Evolutionary conservation across 2,888 invertebrate genomes (phyloP).

Genomic region (Acleris holmiana): DNA sequence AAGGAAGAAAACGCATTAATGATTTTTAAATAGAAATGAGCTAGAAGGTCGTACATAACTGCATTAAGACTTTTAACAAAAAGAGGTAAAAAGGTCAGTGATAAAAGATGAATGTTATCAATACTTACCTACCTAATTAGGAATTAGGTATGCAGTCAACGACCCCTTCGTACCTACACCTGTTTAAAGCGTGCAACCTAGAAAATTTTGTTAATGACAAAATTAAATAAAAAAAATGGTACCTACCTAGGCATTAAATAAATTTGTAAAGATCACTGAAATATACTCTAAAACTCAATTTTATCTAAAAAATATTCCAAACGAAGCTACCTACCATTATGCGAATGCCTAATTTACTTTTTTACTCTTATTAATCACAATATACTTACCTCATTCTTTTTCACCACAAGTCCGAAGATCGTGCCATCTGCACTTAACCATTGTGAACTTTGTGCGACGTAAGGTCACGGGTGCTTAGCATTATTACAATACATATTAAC

Average conservation of each 20-base stretch:
- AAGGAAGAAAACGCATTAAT: slow-evolving; percentile 2
- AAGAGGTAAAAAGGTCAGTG: background rate
- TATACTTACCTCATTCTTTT: background rate
- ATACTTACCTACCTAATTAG: background rate
- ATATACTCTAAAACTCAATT: too few relatives aligned
- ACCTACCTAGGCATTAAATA: too few relatives aligned
- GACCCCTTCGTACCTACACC: too few relatives aligned
- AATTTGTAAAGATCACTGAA: too few relatives aligned
- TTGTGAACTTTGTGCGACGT: slow-evolving; percentile 77
- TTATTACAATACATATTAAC: slow-evolving; percentile 79
- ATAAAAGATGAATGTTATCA: background rate
- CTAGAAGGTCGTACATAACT: background rate
- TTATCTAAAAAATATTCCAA: too few relatives aligned
- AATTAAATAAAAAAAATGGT: too few relatives aligned
- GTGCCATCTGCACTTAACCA: slow-evolving; percentile 64
- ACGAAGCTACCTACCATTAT: too few relatives aligned
- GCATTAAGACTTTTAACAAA: background rate
- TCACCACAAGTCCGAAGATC: slow-evolving; percentile 52
- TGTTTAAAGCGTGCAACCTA: too few relatives aligned
- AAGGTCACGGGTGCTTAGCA: slow-evolving; percentile 82
- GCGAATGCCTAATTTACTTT: too few relatives aligned
- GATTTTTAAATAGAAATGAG: background rate
- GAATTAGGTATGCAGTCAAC: background rate
- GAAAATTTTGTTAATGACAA: too few relatives aligned
- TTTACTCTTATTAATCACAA: background rate